Base-by-base conservation (phyloP, 2,113 vertebrate species). In the Cercopithecus mona region DNA sequence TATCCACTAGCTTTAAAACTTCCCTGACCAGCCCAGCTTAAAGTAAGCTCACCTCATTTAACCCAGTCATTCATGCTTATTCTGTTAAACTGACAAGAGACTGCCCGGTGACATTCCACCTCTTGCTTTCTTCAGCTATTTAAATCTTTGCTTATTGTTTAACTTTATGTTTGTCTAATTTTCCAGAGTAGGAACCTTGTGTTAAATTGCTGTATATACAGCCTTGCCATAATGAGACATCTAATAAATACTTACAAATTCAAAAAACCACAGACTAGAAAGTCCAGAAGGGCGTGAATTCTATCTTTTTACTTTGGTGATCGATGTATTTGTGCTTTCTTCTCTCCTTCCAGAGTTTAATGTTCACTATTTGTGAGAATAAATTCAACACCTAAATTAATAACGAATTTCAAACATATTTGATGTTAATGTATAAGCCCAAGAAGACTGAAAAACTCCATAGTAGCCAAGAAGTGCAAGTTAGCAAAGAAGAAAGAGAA, bases 401-500 rank as follows among this genome's bases (percentile, higher is more conserved):
- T 85, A 90, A 57, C 38, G 35, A 90, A 93, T 87, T 93, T 78
- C 4, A 80, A 72, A 96, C 93, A 93, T 96, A 43, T 83, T 96
- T 76, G 40, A 20, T 90, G 78, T 90, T 55, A 68, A 87, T 73
- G 52, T 78, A 66, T n/a, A 91, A 96, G 38, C 25, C 14, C 20
- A 81, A 88, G 52, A 95, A 93, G 27, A 90, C 30, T 64, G 12
- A 94, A 94, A 94, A 94, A 70, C 70, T 48, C n/a, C 85, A 18
- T 0, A 59, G 81, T 48, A 86, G 64, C n/a, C 81, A 80, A 35
- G 43, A 92, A 90, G 32, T 48, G 3, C 40, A 80, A 91, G 57
- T 70, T 64, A 83, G 88, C 80, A 95, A 92, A 68, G 57, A 84
- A 23, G 13, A 83, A 76, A 68, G 78, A 85, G 45, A 43, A 90